A percentile compares a stretch with the other conserved stretches of the same genome.
phyloP scores from a whole-genome alignment of 2,888 invertebrate species.

The Sisyra terminalis region DNA sequence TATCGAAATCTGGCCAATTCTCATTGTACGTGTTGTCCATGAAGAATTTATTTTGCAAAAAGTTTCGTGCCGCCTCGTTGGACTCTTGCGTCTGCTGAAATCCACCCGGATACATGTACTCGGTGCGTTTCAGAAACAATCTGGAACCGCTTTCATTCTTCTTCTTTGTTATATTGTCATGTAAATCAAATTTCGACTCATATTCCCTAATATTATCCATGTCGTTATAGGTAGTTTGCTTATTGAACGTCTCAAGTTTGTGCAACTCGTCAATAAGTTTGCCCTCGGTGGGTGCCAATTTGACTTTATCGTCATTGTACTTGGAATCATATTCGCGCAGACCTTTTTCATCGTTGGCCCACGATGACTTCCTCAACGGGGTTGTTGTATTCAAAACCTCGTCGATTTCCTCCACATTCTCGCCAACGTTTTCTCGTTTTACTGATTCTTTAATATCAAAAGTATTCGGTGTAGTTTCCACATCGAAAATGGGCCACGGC shows the following conservation, averaged over 20 bases:
- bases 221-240: neutral
- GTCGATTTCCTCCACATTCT: neutral
- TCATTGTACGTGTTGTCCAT: neutral
- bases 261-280: slow-evolving; percentile 7
- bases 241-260: neutral
- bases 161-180: no score
- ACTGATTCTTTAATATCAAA: neutral
- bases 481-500: neutral
- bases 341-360: neutral
- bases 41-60: no score
- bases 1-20: neutral
- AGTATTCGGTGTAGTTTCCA: neutral
- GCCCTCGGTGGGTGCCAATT: neutral
- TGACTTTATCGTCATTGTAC: neutral
- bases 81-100: no score
- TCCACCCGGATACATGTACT: no score
- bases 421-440: neutral
- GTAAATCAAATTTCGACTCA: slow-evolving; percentile 1
- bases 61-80: no score
- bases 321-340: neutral
- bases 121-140: no score
- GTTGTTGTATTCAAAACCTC: no score
- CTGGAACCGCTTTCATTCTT: no score
- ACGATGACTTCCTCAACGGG: no score
- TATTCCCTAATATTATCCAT: slow-evolving; percentile 1